Evolutionary conservation across 2,797 vertebrate species (phyloP).

Genomic region (Gymnocypris eckloni): DNA sequence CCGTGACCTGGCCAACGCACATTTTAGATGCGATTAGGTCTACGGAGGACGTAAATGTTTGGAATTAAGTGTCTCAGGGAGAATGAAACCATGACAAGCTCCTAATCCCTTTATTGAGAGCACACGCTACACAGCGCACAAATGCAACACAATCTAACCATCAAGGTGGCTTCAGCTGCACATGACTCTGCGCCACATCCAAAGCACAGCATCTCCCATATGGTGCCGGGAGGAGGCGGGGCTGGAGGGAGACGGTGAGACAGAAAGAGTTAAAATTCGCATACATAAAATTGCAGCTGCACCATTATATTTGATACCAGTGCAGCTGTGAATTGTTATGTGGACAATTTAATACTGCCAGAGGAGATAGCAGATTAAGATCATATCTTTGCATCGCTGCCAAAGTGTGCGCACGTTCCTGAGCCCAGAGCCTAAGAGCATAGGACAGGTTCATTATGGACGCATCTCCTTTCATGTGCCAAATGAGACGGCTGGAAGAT

Average conservation of each 20-base stretch:
- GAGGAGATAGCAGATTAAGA: constrained; percentile 78
- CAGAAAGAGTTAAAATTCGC: constrained; percentile 63
- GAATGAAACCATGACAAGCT: constrained; percentile 47
- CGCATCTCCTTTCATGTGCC: constrained; percentile 45
- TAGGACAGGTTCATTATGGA: constrained; percentile 41
- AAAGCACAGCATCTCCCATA: constrained; percentile 62
- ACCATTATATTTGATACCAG: constrained; percentile 64
- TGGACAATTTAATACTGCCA: constrained; percentile 77
- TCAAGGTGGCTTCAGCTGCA: constrained; percentile 23
- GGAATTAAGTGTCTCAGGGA: constrained; percentile 31
- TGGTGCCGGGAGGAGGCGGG: constrained; percentile 59
- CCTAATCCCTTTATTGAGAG: constrained; percentile 39
- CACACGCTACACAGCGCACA: not conserved
- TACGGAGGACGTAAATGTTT: constrained; percentile 34
- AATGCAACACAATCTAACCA: constrained; percentile 42
- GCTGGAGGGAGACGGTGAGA: constrained; percentile 6
- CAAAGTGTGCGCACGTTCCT: constrained; percentile 62
- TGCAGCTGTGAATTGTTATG: constrained; percentile 79
- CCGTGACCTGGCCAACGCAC: constrained; percentile 25
- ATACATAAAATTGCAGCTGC: constrained; percentile 76
- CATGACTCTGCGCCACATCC: constrained; percentile 47
- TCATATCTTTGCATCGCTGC: constrained; percentile 65
- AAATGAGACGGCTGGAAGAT: constrained; percentile 41
- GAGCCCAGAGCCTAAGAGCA: constrained; percentile 30
- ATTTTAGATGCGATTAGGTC: constrained; percentile 16